Evolutionary conservation across 1,140 invertebrate genomes (phyloP).

Genomic region (Bicyclus anynana): DNA sequence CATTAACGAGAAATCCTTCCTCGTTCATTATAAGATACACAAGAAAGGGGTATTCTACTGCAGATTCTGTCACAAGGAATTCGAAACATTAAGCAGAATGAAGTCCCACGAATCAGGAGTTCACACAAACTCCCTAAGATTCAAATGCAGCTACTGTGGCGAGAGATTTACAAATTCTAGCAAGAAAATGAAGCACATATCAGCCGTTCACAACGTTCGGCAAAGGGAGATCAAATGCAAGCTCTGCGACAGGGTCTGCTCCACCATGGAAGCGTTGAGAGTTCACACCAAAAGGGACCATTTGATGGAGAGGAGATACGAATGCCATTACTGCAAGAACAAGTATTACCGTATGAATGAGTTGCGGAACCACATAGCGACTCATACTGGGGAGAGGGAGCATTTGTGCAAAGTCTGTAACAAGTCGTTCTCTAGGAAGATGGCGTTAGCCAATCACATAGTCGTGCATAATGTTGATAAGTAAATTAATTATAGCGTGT

Average conservation of each 20-base stretch:
- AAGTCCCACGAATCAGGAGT: slow-evolving; percentile 28
- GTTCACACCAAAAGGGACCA: slow-evolving; percentile 33
- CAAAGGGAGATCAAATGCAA: slow-evolving; percentile 27
- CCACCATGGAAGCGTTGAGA: slow-evolving; percentile 12
- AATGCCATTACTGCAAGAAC: slow-evolving; percentile 30
- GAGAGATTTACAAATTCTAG: slow-evolving; percentile 32
- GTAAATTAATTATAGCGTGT: too few species aligned
- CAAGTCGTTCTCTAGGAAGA: slow-evolving; percentile 75
- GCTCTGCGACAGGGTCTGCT: slow-evolving; percentile 29
- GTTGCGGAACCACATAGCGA: slow-evolving; percentile 48
- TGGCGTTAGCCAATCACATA: slow-evolving; percentile 42
- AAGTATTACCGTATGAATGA: slow-evolving; percentile 21
- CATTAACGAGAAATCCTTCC: slow-evolving; percentile 18
- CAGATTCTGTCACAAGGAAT: slow-evolving; percentile 31
- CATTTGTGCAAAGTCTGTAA: slow-evolving; percentile 82
- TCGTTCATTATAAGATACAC: slow-evolving; percentile 26
- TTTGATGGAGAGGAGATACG: slow-evolving; percentile 27
- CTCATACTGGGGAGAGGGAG: slow-evolving; percentile 82
- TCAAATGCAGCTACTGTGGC: slow-evolving; percentile 36
- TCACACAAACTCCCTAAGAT: slow-evolving; percentile 22
- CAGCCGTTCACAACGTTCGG: slow-evolving; percentile 26
- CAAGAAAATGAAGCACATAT: slow-evolving; percentile 33
- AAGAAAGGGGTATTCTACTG: slow-evolving; percentile 29
- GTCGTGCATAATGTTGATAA: too few species aligned
- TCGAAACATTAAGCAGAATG: slow-evolving; percentile 25